These are phyloP conservation scores for Acrobasis repandana DNA, from an alignment of 2,888 invertebrate genomes.

Conservation along the genomic window DNA sequence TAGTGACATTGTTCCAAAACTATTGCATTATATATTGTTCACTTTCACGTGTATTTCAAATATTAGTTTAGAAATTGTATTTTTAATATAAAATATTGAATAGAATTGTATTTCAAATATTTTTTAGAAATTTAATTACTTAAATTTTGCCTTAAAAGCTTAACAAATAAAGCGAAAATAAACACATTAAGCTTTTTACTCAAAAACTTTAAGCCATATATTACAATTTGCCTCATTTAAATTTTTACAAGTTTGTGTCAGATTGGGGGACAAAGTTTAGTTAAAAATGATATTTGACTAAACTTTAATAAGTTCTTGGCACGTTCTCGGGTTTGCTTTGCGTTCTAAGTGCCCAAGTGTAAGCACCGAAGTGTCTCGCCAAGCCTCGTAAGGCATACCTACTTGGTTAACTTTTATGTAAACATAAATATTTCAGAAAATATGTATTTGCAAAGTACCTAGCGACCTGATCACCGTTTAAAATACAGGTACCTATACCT, in stretches of 20 bases:
- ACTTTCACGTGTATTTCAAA: too few species aligned
- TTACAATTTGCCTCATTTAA: slow-evolving; percentile 9
- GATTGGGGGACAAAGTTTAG: slow-evolving; percentile 5
- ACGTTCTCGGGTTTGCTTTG: slow-evolving; percentile 9
- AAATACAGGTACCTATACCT: too few species aligned
- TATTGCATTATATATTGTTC: too few species aligned
- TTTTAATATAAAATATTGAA: too few species aligned
- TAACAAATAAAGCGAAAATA: not conserved
- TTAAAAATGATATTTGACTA: slow-evolving; percentile 14
- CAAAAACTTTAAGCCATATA: not conserved
- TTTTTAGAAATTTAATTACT: too few species aligned
- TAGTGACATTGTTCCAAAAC: too few species aligned
- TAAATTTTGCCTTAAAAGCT: too few species aligned
- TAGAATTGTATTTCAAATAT: too few species aligned
- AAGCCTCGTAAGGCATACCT: not conserved
- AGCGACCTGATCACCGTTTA: not conserved
- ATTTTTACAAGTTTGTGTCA: slow-evolving; percentile 10
- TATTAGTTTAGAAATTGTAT: too few species aligned
- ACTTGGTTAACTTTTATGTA: slow-evolving; percentile 5
- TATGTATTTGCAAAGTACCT: not conserved
- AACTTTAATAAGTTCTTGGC: slow-evolving; percentile 15
- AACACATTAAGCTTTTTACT: not conserved
- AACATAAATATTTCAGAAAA: slow-evolving; percentile 1
- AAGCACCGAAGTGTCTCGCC: slow-evolving; percentile 10
- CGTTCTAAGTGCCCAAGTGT: slow-evolving; percentile 9